These are phyloP conservation scores for Chrysochloris asiatica DNA, from an alignment of 2,113 vertebrate genomes.

Conservation along the genomic window DNA sequence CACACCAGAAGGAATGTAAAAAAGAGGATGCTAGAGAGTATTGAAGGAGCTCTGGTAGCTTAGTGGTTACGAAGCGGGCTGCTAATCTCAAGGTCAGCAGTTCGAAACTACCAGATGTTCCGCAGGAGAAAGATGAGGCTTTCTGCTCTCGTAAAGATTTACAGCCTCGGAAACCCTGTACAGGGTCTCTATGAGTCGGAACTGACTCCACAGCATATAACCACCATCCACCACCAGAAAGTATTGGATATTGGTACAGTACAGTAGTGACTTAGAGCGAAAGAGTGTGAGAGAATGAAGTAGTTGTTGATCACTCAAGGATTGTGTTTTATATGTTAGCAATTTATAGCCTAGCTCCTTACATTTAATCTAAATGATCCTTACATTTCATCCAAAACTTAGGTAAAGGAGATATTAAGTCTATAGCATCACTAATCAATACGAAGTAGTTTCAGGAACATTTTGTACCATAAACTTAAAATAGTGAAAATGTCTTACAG, in stretches of 20 bases:
- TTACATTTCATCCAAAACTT: neutral
- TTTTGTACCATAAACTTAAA: conserved; percentile 42
- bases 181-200: too few relatives aligned
- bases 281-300: neutral
- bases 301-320: neutral
- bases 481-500: conserved; percentile 53
- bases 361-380: neutral
- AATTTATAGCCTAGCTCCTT: neutral
- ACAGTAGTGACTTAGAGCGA: neutral
- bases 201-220: too few relatives aligned
- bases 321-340: neutral
- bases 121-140: too few relatives aligned
- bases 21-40: neutral
- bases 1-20: neutral
- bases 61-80: too few relatives aligned
- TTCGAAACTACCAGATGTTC: too few relatives aligned
- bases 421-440: neutral
- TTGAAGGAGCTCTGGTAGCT: too few relatives aligned
- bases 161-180: too few relatives aligned
- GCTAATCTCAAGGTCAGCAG: too few relatives aligned
- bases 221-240: too few relatives aligned
- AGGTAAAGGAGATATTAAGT: neutral
- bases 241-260: too few relatives aligned
- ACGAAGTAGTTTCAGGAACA: conserved; percentile 1
- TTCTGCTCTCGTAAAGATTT: too few relatives aligned